Conservation (phyloP, 2,113 vertebrate species). For the Fregetta grallaria region DNA sequence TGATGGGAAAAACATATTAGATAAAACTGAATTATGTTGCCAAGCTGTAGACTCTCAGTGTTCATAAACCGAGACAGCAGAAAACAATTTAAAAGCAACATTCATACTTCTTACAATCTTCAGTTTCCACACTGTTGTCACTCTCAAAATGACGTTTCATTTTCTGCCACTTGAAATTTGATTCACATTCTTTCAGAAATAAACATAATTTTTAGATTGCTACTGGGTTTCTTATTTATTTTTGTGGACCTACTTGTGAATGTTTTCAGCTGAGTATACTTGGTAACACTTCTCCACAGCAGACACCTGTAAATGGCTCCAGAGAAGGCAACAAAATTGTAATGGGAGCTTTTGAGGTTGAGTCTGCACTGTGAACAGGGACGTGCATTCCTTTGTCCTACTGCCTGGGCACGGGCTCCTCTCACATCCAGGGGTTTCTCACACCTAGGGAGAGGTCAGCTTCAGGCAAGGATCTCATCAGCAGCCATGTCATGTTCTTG, state of each 20-base stretch:
- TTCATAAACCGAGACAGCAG: neutral
- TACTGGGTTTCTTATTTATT: neutral
- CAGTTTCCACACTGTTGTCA: neutral
- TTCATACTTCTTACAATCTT: neutral
- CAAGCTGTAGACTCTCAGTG: neutral
- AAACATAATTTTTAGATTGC: neutral
- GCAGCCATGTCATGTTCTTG: neutral
- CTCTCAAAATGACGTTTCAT: neutral
- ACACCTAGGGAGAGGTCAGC: neutral
- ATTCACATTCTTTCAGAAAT: neutral
- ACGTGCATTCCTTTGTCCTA: fast-evolving
- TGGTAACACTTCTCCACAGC: neutral
- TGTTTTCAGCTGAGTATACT: neutral
- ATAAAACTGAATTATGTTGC: neutral
- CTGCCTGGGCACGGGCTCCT: neutral
- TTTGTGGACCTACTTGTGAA: neutral
- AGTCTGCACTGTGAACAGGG: neutral
- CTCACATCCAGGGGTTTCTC: neutral
- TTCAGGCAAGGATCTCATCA: neutral
- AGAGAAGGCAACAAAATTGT: neutral
- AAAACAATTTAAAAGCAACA: slow-evolving; percentile 14
- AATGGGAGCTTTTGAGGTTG: neutral
- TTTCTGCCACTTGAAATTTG: neutral
- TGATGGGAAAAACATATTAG: neutral
- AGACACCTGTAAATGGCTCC: neutral